Evolutionary conservation across 2,113 vertebrate species (phyloP).

Genomic region (Lepus europaeus): DNA sequence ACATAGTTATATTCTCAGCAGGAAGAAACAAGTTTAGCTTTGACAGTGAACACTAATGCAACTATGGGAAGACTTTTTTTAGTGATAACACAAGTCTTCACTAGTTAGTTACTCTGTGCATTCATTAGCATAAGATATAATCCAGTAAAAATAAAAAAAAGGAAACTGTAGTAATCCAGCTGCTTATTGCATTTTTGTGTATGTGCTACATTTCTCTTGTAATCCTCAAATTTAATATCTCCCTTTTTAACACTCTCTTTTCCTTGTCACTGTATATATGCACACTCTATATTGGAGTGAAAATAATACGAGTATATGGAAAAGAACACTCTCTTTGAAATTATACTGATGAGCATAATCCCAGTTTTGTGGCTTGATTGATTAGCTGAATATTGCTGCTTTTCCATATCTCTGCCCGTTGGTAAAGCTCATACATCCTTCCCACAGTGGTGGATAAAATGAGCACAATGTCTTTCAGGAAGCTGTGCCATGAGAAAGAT

Average conservation of each 20-base stretch:
- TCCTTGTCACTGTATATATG: not conserved
- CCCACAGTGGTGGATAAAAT: not conserved
- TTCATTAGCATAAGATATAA: not conserved
- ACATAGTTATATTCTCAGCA: not conserved
- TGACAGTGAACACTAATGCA: not conserved
- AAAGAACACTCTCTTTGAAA: not conserved
- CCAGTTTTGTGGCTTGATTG: not conserved
- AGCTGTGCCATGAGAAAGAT: not conserved
- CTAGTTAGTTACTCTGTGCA: not conserved
- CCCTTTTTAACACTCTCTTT: not conserved
- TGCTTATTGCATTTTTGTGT: not conserved
- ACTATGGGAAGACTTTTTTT: not conserved
- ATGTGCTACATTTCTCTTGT: not conserved
- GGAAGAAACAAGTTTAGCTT: not conserved
- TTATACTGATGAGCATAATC: not conserved
- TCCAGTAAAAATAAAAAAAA: not conserved
- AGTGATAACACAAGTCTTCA: not conserved
- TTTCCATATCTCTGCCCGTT: not conserved
- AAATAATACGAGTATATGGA: not conserved
- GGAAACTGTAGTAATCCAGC: not conserved
- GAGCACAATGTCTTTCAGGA: not conserved
- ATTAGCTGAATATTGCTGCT: not conserved
- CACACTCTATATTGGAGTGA: not conserved
- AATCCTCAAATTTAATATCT: not conserved
- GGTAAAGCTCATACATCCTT: not conserved